These are phyloP conservation scores for Guaruba guarouba DNA, from an alignment of 2,113 vertebrate genomes.

Conservation along the genomic window DNA sequence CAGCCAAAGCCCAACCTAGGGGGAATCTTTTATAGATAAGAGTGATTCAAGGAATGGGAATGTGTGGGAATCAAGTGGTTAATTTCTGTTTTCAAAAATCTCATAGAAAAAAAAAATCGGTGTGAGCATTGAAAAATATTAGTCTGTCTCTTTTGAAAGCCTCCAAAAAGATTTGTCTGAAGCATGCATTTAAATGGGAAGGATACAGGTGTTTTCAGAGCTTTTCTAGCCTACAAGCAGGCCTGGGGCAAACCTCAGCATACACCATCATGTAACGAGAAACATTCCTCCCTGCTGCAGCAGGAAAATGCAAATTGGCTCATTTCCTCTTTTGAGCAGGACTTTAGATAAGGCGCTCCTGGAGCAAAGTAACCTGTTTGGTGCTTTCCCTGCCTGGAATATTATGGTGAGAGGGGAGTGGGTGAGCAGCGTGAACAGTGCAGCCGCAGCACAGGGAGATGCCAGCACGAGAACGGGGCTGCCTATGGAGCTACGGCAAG, in stretches of 20 bases:
- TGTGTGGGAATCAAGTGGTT: slow-evolving; percentile 49
- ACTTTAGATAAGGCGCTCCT: slow-evolving; percentile 72
- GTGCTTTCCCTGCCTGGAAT: slow-evolving; percentile 34
- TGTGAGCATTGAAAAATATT: slow-evolving; percentile 62
- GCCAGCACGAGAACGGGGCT: fast-evolving
- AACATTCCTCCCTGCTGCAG: slow-evolving; percentile 67
- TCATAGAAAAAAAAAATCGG: slow-evolving; percentile 54
- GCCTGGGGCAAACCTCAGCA: slow-evolving; percentile 77
- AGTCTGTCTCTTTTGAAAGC: slow-evolving; percentile 66
- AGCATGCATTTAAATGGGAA: slow-evolving; percentile 71
- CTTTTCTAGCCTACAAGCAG: slow-evolving; percentile 71
- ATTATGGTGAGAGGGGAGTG: not conserved
- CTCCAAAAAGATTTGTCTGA: slow-evolving; percentile 74
- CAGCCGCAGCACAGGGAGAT: fast-evolving
- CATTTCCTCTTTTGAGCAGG: slow-evolving; percentile 71
- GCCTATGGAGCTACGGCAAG: fast-evolving
- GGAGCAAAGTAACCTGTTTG: slow-evolving; percentile 68
- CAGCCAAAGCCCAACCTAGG: not conserved
- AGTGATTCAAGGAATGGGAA: not conserved
- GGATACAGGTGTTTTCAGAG: slow-evolving; percentile 79
- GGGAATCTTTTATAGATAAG: not conserved
- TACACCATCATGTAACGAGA: slow-evolving; percentile 52
- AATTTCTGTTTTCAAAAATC: slow-evolving; percentile 61
- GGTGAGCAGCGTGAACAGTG: not conserved
- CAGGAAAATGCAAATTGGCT: slow-evolving; percentile 79